Percentiles rank a stretch among this genome's conserved stretches.
phyloP scores from a whole-genome alignment of 2,113 vertebrate species.

The Herpailurus yagouaroundi region DNA sequence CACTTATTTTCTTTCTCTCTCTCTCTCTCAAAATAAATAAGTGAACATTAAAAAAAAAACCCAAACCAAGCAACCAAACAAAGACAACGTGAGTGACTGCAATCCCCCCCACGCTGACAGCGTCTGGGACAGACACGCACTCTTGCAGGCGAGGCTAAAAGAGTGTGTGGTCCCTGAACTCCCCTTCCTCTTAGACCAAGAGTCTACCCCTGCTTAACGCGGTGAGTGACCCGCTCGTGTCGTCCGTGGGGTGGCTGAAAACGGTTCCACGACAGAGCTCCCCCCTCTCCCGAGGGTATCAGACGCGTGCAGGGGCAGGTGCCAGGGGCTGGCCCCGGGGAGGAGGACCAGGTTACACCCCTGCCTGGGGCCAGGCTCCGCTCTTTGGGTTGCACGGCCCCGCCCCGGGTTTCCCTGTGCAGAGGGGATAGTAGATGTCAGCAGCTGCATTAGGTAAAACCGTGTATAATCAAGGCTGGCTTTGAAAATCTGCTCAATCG shows the following conservation, averaged over 20 bases:
- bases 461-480: not conserved
- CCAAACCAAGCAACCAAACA: too few relatives aligned
- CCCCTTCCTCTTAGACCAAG: not conserved
- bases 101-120: rapidly evolving
- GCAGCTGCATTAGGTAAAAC: not conserved
- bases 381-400: too few relatives aligned
- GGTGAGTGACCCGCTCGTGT: not conserved
- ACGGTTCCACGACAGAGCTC: not conserved
- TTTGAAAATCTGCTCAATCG: not conserved
- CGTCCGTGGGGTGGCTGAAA: not conserved
- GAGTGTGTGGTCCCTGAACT: not conserved
- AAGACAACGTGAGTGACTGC: not conserved
- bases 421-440: not conserved
- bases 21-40: too few relatives aligned
- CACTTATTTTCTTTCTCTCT: too few relatives aligned
- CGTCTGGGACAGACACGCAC: not conserved
- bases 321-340: not conserved
- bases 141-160: not conserved
- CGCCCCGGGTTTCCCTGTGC: not conserved
- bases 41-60: too few relatives aligned
- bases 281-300: not conserved
- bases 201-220: not conserved
- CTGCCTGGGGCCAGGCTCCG: not conserved
- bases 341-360: not conserved
- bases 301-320: rapidly evolving